Base-by-base conservation (phyloP, 1,140 invertebrate species). In the Apis florea region DNA sequence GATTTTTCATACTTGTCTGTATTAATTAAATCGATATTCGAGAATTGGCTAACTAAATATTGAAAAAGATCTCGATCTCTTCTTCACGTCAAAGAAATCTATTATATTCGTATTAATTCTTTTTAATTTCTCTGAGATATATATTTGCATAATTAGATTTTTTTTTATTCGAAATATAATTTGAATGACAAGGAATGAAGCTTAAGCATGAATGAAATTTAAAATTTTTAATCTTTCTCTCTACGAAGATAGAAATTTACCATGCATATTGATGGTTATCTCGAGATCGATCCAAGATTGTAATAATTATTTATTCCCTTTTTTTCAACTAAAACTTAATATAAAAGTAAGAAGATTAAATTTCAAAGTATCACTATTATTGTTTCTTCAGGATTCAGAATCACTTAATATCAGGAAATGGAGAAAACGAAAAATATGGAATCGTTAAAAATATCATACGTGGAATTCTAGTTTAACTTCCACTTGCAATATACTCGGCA, bases 1-100 rank as follows among this genome's bases (percentile, higher is more conserved):
- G 54, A 40, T 78, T 61, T 70, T 70, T 40, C 67, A 26, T 40
- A 49, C 40, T 21, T 59, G 6, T n/a, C 21, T 24, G 17, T 66
- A 47, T 71, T 61, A 56, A 54, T 64, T 79, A 17, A n/a, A n/a
- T 31, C 70, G 24, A 54, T 26, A 64, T 80, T 66, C 47, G 21
- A 4, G 67, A 79, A 79, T 71, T 79, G 67, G 13, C 26, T 12
- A 19, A 24, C 13, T 71, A 61, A 79, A 79, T 77, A 58, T 77
- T 74, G 15, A 8, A 56, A 15, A 47, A 12, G 31, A 1, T n/a
- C 2, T 13, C 1, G 6, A n/a, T 12, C 5, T 40, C 0, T 47
- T 64, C 15, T 11, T 40, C 31, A 6, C 4, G 31, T 31, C 31
- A 31, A 40, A 40, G 1, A 3, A 53, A 15, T 15, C 4, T 53